Evolutionary conservation across 2,888 invertebrate genomes (phyloP).

Genomic region (Eumacrocentrus americanus): DNA sequence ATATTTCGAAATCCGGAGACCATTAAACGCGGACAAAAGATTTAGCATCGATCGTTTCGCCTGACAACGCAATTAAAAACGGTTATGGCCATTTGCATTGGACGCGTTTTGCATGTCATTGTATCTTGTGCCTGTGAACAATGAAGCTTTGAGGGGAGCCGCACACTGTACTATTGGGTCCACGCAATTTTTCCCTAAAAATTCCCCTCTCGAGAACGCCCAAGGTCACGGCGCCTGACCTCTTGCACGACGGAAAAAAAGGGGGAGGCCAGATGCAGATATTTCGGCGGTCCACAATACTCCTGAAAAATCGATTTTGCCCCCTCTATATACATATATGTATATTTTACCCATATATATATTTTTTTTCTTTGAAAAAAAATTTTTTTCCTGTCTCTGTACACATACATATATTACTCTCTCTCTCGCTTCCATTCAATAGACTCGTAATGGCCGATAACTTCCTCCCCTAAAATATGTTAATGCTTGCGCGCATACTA

Average conservation of each 20-base stretch:
- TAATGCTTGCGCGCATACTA: constrained; percentile 57
- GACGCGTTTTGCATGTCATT: constrained; percentile 56
- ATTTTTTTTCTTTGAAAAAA: not conserved
- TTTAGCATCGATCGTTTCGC: constrained; percentile 39
- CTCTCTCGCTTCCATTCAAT: constrained; percentile 37
- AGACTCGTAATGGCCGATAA: constrained; percentile 51
- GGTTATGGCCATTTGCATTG: constrained; percentile 48
- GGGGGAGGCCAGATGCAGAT: constrained; percentile 44
- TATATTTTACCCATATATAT: constrained; percentile 21
- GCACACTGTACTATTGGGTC: constrained; percentile 26
- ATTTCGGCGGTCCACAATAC: constrained; percentile 38
- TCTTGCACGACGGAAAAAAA: constrained; percentile 30
- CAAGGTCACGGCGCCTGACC: constrained; percentile 55
- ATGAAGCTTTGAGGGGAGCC: not conserved
- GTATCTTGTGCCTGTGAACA: constrained; percentile 31
- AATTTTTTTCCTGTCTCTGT: constrained; percentile 36
- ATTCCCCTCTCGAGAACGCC: constrained; percentile 41
- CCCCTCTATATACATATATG: constrained; percentile 21
- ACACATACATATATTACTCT: constrained; percentile 27
- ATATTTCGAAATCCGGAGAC: constrained; percentile 32
- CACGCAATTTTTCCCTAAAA: constrained; percentile 50
- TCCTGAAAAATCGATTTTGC: constrained; percentile 45
- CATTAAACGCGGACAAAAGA: constrained; percentile 49
- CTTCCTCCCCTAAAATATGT: constrained; percentile 52
- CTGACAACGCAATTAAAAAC: constrained; percentile 53